These are phyloP conservation scores for Dynastes grantii DNA, from an alignment of 2,888 invertebrate species.

Conservation along the genomic window DNA sequence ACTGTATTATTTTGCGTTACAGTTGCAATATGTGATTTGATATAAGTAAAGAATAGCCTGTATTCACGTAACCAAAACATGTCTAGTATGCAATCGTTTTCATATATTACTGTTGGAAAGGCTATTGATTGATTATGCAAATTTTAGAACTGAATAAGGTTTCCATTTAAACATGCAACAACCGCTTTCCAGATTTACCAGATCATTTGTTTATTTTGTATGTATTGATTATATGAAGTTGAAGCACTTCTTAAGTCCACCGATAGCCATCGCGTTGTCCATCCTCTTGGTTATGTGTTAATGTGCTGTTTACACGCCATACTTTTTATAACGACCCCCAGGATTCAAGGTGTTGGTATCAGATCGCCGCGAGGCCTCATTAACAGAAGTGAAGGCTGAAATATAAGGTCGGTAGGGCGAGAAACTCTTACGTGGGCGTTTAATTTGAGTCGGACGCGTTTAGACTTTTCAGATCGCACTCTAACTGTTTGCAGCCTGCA, in stretches of 20 bases:
- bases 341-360: constrained; percentile 51
- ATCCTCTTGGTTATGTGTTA: constrained; percentile 50
- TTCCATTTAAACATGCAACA: not conserved
- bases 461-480: constrained; percentile 32
- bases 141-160: too few species aligned
- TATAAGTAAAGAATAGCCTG: too few species aligned
- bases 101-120: too few species aligned
- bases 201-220: not conserved
- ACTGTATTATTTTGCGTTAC: too few species aligned
- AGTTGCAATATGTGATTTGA: too few species aligned
- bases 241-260: constrained; percentile 3
- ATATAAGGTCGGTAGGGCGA: constrained; percentile 48
- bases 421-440: constrained; percentile 47
- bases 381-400: constrained; percentile 51
- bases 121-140: too few species aligned
- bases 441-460: constrained; percentile 40
- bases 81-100: too few species aligned
- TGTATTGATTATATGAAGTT: constrained; percentile 1
- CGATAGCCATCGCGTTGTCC: constrained; percentile 44
- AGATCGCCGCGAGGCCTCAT: constrained; percentile 52
- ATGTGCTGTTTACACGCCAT: constrained; percentile 53
- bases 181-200: not conserved
- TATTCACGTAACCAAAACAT: too few species aligned
- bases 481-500: not conserved
- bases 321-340: constrained; percentile 49